Base-by-base conservation (phyloP, 2,797 vertebrate genomes). In the Hypotaenidia philippensis region DNA sequence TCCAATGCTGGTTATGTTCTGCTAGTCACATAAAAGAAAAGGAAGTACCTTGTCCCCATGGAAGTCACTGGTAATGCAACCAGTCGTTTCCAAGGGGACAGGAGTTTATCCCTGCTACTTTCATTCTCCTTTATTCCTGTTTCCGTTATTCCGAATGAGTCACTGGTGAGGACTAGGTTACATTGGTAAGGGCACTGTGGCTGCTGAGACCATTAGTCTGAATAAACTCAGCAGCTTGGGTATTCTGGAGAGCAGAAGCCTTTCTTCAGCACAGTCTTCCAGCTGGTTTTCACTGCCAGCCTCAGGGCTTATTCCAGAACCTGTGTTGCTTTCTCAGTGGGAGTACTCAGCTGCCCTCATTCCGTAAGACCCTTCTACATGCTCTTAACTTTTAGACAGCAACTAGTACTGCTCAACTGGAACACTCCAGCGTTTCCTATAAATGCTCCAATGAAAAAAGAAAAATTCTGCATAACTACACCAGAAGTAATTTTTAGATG, bases 31-130 rank as follows among this genome's bases (percentile, higher is more conserved):
- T 59, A 45, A 83, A 65, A 6, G 10, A 6, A 11, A 26, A 52
- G 23, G n/a, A 36, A 13, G 4, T 19, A 20, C 13, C 1, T 3
- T 5, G 9, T 5, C 6, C 36, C 11, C 25, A 10, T 13, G 10
- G 31, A 61, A 45, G 4, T 23, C 9, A 10, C 32, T 64, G 57
- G 34, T 32, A 75, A 44, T 13, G 7, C 12, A 71, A 31, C 4
- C 29, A 18, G 16, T 7, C 11, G 10, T 34, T 91, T 90, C 16
- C 31, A 63, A 77, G 7, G 15, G 38, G 7, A 53, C 7, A 63
- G 40, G 29, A 52, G 26, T 83, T 83, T 69, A 41, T 23, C 47
- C 14, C 20, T 47, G 6, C 21, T 34, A 1, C 19, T 61, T 74
- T 77, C 4, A 16, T n/a, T 60, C 14, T 55, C 26, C 25, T 78